A percentile compares a stretch with the other conserved stretches of the same genome.
These are phyloP conservation scores for Euspilapteryx auroguttella DNA, from an alignment of 2,888 invertebrate genomes.

Conservation along the genomic window DNA sequence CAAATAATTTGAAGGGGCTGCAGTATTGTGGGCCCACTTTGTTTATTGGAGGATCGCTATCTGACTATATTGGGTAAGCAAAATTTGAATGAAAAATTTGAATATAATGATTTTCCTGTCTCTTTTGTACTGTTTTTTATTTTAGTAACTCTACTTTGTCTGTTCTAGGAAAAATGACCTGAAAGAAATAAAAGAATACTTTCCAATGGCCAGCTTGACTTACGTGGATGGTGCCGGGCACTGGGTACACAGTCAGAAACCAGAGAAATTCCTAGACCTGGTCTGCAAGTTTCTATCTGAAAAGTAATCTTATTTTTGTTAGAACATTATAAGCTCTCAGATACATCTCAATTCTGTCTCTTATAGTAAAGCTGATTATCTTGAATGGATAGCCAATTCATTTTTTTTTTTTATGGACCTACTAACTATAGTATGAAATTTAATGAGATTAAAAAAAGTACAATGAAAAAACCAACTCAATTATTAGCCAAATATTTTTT, in stretches of 20 bases:
- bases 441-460: too few species aligned
- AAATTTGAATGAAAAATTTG: too few species aligned
- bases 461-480: too few species aligned
- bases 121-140: too few species aligned
- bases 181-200: constrained; percentile 66
- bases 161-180: constrained; percentile 57
- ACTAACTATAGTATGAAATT: too few species aligned
- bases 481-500: too few species aligned
- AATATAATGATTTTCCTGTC: too few species aligned
- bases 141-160: too few species aligned
- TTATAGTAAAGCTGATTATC: background rate
- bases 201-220: constrained; percentile 70
- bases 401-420: too few species aligned
- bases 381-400: too few species aligned
- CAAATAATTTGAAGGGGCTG: constrained; percentile 43
- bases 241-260: constrained; percentile 93
- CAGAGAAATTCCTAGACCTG: constrained; percentile 70
- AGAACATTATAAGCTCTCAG: constrained; percentile 3
- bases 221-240: constrained; percentile 85
- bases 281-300: constrained; percentile 65
- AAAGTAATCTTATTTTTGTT: constrained; percentile 19
- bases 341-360: too few species aligned
- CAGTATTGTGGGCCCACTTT: constrained; percentile 72
- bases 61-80: constrained; percentile 75
- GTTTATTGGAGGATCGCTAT: constrained; percentile 83